Evolutionary conservation across 1,140 invertebrate species (phyloP).

Genomic region (Manduca sexta): DNA sequence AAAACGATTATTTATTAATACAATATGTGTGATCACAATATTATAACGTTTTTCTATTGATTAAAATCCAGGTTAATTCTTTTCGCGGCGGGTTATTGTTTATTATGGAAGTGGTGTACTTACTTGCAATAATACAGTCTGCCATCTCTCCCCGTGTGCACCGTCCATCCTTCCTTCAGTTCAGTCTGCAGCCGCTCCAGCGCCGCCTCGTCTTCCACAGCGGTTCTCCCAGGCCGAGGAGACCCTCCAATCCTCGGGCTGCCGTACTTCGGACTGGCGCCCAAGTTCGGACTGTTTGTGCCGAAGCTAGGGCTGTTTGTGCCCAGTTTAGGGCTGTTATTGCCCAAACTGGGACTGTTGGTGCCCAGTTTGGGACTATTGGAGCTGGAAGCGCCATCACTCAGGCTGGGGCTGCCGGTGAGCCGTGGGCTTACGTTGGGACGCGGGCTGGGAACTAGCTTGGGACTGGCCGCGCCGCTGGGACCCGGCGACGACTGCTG

Average conservation of each 20-base stretch:
- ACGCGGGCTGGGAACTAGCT: slow-evolving; percentile 36
- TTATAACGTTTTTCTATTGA: too few relatives aligned
- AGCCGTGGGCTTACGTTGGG: slow-evolving; percentile 46
- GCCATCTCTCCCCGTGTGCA: slow-evolving; percentile 81
- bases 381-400: slow-evolving; percentile 47
- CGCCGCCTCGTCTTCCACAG: slow-evolving; percentile 54
- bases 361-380: slow-evolving; percentile 42
- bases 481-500: slow-evolving; percentile 64
- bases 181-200: slow-evolving; percentile 71
- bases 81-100: too few relatives aligned
- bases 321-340: slow-evolving; percentile 27
- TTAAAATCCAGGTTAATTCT: too few relatives aligned
- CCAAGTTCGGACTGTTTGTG: slow-evolving; percentile 35
- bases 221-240: slow-evolving; percentile 30
- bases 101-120: too few relatives aligned
- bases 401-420: slow-evolving; percentile 43
- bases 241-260: slow-evolving; percentile 50
- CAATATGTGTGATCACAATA: too few relatives aligned
- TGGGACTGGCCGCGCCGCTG: slow-evolving; percentile 62
- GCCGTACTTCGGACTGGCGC: slow-evolving; percentile 52
- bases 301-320: slow-evolving; percentile 18
- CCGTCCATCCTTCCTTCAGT: slow-evolving; percentile 80
- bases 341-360: slow-evolving; percentile 39
- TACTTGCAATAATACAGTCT: slow-evolving; percentile 88
- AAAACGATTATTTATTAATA: too few relatives aligned